phyloP scores from a whole-genome alignment of 2,888 invertebrate species.

The Phytoseiulus persimilis region DNA sequence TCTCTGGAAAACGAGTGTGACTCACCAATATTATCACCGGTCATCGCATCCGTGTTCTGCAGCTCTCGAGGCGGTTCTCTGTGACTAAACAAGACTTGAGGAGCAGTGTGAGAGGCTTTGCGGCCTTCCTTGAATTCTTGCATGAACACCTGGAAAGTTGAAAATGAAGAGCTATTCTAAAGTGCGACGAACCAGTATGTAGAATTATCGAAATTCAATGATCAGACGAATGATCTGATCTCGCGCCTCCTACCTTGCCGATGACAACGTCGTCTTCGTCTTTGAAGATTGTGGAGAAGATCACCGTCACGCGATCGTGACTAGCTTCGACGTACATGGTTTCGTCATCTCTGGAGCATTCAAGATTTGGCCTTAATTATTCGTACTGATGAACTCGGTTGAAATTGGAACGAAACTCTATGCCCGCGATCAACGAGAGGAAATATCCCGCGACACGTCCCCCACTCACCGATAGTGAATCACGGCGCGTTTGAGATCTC shows the following conservation, averaged over 20 bases:
- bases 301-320: slow-evolving; percentile 94
- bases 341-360: slow-evolving; percentile 72
- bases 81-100: slow-evolving; percentile 61
- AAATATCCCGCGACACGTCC: not conserved
- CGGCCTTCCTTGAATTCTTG: slow-evolving; percentile 91
- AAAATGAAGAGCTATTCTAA: no score
- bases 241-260: slow-evolving; percentile 91
- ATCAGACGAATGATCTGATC: no score
- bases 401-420: no score
- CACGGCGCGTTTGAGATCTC: slow-evolving; percentile 74
- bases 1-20: slow-evolving; percentile 55
- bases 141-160: slow-evolving; percentile 42
- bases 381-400: no score
- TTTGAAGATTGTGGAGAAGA: slow-evolving; percentile 96
- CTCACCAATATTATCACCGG: slow-evolving; percentile 88
- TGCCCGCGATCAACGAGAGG: no score
- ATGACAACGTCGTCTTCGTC: slow-evolving; percentile 97
- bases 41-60: slow-evolving; percentile 80
- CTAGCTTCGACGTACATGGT: slow-evolving; percentile 99
- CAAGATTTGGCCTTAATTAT: not conserved
- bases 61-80: slow-evolving; percentile 93
- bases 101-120: slow-evolving; percentile 83
- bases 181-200: no score
- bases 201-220: no score
- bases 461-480: slow-evolving; percentile 68